Percentiles rank a stretch among this genome's conserved stretches.
These are phyloP conservation scores for Scaptomyza graminum DNA, from an alignment of 1,140 invertebrate genomes.

Conservation along the genomic window DNA sequence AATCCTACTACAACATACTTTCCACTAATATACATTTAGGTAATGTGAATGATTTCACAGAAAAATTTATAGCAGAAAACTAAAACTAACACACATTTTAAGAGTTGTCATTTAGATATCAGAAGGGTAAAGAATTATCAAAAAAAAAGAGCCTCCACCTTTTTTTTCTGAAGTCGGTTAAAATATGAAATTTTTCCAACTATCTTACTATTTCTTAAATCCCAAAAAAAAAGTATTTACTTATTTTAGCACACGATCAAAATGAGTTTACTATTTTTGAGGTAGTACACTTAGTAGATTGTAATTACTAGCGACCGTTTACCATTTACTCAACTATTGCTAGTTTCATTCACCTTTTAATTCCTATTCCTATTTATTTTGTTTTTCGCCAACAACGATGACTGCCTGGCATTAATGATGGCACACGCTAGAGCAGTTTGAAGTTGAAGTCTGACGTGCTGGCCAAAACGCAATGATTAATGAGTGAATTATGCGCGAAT, in stretches of 20 bases:
- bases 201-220: too few relatives aligned
- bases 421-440: slow-evolving; percentile 53
- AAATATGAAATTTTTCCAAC: too few relatives aligned
- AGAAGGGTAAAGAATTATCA: too few relatives aligned
- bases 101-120: too few relatives aligned
- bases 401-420: slow-evolving; percentile 22
- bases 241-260: not conserved
- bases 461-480: slow-evolving; percentile 80
- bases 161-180: too few relatives aligned
- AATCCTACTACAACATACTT: too few relatives aligned
- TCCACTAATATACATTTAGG: too few relatives aligned
- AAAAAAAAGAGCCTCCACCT: too few relatives aligned
- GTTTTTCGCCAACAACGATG: slow-evolving; percentile 33
- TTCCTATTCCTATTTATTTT: slow-evolving; percentile 1
- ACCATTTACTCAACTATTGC: slow-evolving; percentile 33
- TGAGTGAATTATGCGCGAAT: slow-evolving; percentile 82
- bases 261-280: not conserved
- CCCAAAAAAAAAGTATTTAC: too few relatives aligned
- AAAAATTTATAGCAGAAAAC: too few relatives aligned
- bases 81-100: too few relatives aligned
- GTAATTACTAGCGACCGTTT: slow-evolving; percentile 48
- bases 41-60: too few relatives aligned
- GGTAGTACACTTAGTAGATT: not conserved
- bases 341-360: slow-evolving; percentile 68
- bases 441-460: slow-evolving; percentile 64